Evolutionary conservation across 2,113 vertebrate genomes (phyloP).

Genomic region (Saguinus imperator): DNA sequence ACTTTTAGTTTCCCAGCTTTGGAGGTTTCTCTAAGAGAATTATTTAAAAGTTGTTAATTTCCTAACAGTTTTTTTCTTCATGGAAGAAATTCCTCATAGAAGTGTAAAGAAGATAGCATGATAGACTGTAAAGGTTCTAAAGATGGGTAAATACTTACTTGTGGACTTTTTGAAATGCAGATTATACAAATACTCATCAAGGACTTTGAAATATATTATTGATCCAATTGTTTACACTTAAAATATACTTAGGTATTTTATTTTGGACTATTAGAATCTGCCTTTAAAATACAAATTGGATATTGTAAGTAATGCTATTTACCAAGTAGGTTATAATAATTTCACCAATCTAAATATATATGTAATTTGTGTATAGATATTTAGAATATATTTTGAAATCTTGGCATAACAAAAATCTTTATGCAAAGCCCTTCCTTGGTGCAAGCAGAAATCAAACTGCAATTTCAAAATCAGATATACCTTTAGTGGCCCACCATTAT

Average conservation of each 20-base stretch:
- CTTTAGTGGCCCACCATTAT: neutral
- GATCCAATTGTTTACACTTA: neutral
- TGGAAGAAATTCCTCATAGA: conserved; percentile 63
- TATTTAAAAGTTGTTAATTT: conserved; percentile 73
- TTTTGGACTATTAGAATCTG: neutral
- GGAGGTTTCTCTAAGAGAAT: conserved; percentile 18
- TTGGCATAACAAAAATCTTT: conserved; percentile 12
- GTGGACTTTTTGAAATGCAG: conserved; percentile 53
- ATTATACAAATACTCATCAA: conserved; percentile 57
- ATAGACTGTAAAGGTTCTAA: conserved; percentile 58
- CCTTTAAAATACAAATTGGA: conserved; percentile 29
- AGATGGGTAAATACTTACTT: conserved; percentile 60
- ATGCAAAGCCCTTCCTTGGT: neutral
- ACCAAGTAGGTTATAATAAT: neutral
- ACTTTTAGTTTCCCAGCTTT: conserved; percentile 26
- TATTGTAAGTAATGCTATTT: neutral
- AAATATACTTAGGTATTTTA: neutral
- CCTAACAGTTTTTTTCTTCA: conserved; percentile 62
- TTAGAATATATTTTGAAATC: conserved; percentile 40
- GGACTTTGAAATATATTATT: neutral
- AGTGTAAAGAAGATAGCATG: conserved; percentile 49
- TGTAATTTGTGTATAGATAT: conserved; percentile 17
- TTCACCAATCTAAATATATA: neutral
- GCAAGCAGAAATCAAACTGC: neutral
- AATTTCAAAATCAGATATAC: conserved; percentile 34